Base-by-base conservation (phyloP, 2,113 vertebrate genomes). In the Daubentonia madagascariensis region DNA sequence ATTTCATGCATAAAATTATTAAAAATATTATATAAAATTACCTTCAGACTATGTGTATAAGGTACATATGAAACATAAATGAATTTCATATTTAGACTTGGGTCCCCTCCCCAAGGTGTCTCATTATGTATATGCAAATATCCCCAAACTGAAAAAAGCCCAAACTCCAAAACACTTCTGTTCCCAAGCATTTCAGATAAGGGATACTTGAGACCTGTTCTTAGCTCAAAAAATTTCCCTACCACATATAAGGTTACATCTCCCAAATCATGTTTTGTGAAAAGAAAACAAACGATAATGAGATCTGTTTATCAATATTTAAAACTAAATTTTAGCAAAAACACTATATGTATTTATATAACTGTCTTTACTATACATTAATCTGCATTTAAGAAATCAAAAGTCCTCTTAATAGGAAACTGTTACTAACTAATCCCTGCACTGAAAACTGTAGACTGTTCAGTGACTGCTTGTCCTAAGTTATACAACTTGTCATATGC, bases 311-410 rank as follows among this genome's bases (percentile, higher is more conserved):
- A 37, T 45, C 48, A 57, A 50, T 88, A 68, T 30, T 91, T 88
- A 83, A 87, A 92, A 32, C 59, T 70, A 76, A 92, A 54, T 32
- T 84, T 92, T 88, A 70, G 59, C 52, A n/a, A 79, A 85, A 92
- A 72, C 16, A 78, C 30, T 78, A 32, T 59, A 63, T 75, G 37
- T 23, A 59, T 93, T 65, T 50, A 57, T 68, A 37, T 70, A 68
- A 48, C 37, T 70, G 6, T 85, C n/a, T 83, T 92, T 78, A 70
- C 35, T 76, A 45, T 78, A 23, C 20, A 70, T 54, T 40, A 72
- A 65, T 89, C 76, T 57, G 54, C 54, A 75, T 75, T 80, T 87
- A 81, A 94, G 22, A 94, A 86, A 50, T 10, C 43, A 63, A 87
- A 86, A 30, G 18, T 75, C 32, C 43, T 50, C 20, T 43, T 65